These are phyloP conservation scores for Endotricha flammealis DNA, from an alignment of 2,888 invertebrate genomes.

Conservation along the genomic window DNA sequence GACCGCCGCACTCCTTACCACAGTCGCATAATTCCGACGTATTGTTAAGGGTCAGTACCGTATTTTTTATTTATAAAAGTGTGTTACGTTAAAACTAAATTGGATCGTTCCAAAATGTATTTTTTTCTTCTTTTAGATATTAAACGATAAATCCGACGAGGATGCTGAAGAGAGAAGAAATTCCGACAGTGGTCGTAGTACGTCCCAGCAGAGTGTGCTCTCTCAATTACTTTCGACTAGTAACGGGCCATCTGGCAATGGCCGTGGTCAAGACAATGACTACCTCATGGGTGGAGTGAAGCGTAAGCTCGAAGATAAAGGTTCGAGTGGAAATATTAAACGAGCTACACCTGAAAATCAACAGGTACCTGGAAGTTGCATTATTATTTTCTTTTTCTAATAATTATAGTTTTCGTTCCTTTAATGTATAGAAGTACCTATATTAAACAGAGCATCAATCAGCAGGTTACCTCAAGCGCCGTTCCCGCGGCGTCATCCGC, in stretches of 20 bases:
- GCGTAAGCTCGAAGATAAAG: slow-evolving; percentile 76
- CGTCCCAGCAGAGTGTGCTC: slow-evolving; percentile 73
- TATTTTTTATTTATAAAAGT: too few species aligned
- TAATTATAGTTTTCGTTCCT: neutral
- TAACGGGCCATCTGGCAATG: slow-evolving; percentile 55
- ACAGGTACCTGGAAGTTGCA: slow-evolving; percentile 57
- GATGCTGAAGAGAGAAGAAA: slow-evolving; percentile 82
- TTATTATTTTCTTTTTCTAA: too few species aligned
- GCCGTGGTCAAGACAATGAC: slow-evolving; percentile 53
- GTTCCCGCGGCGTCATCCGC: slow-evolving; percentile 74
- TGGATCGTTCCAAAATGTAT: too few species aligned
- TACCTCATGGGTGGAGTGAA: slow-evolving; percentile 58
- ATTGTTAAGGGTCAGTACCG: slow-evolving; percentile 71
- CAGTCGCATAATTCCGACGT: slow-evolving; percentile 72
- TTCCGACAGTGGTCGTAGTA: slow-evolving; percentile 39
- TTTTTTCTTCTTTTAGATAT: slow-evolving; percentile 82
- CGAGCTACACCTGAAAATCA: slow-evolving; percentile 68
- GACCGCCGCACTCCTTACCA: slow-evolving; percentile 29
- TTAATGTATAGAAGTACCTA: slow-evolving; percentile 19
- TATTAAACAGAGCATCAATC: neutral
- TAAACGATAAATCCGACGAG: slow-evolving; percentile 90
- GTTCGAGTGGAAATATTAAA: slow-evolving; percentile 80
- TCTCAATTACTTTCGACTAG: slow-evolving; percentile 67
- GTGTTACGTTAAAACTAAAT: too few species aligned
- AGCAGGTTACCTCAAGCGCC: slow-evolving; percentile 77